phyloP scores from a whole-genome alignment of 1,140 invertebrate genomes.

The Drosophila sulfurigaster region DNA sequence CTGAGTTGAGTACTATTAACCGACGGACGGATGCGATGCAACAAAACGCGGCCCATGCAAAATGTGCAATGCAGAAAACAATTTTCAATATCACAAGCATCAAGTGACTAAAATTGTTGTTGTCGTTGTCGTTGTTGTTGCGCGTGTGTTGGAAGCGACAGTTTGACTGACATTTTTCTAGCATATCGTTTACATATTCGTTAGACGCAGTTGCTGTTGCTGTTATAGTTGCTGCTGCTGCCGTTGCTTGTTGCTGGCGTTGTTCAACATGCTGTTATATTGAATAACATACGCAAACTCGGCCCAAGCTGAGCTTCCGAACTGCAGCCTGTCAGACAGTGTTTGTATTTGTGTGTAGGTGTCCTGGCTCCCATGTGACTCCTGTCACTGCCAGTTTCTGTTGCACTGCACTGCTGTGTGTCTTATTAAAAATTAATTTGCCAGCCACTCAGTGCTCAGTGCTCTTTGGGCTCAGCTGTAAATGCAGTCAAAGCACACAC shows the following conservation, averaged over 20 bases:
- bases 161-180: constrained; percentile 85
- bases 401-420: constrained; percentile 36
- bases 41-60: constrained; percentile 57
- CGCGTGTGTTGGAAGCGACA: constrained; percentile 84
- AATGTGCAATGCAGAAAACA: constrained; percentile 75
- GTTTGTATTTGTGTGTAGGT: constrained; percentile 23
- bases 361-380: constrained; percentile 58
- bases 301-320: constrained; percentile 43
- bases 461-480: constrained; percentile 29
- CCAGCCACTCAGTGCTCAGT: constrained; percentile 28
- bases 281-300: constrained; percentile 72
- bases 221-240: constrained; percentile 35
- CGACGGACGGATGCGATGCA: constrained; percentile 79
- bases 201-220: constrained; percentile 61
- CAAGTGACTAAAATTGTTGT: constrained; percentile 76
- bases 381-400: constrained; percentile 75
- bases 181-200: constrained; percentile 84
- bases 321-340: constrained; percentile 39
- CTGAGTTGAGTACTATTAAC: constrained; percentile 25
- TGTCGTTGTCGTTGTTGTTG: constrained; percentile 48
- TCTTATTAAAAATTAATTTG: constrained; percentile 79
- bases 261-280: constrained; percentile 81
- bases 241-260: constrained; percentile 67
- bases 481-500: constrained; percentile 18
- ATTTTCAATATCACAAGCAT: constrained; percentile 81